Base-by-base conservation (phyloP, 2,888 invertebrate genomes). In the Scelioninae gen. 2 region DNA sequence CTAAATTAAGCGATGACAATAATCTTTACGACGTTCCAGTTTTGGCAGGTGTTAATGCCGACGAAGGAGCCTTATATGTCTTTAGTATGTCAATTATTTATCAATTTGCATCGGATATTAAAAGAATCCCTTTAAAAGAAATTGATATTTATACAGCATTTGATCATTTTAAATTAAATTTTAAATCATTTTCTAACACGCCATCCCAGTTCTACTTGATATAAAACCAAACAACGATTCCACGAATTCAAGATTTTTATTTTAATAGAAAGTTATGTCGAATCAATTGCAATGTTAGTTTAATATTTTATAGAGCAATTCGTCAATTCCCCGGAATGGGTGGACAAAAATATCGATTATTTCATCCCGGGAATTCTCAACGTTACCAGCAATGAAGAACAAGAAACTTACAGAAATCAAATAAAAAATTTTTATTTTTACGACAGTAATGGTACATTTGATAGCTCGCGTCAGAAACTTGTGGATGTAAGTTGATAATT, bases 311-410 rank as follows among this genome's bases (percentile, higher is more conserved):
- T n/a, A n/a, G n/a, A n/a, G n/a, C n/a, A n/a, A n/a, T 58, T 80
- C 35, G 55, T 82, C 10, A 53, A 75, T 4, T 73, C 78, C 13
- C 80, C 81, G 1, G 80, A 78, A 1, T 28, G 77, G 16, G 53
- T 84, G 50, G 78, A 82, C 37, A 75, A 81, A 31, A 73, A 83
- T 33, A 82, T 84, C 2, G 82, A 83, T 5, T 22, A 70, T n/a
- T 83, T 84, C 45, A 25, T 84, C 33, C 83, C 84, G 4, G 22
- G 55, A 7, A 79, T 81, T 43, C 60, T 84, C 48, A 84, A 84
- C 31, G 61, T 81, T 10, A 84, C 84, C 10, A 80, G 82, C 57
- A 11, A 73, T 13, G 65, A 43, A 1, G 52, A 64, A 15, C 6
- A 46, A 31, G 6, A 11, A 10, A 11, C 31, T 4, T 11, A 33